Base-by-base conservation (phyloP, 2,113 vertebrate genomes). In the Ceratotherium simum region DNA sequence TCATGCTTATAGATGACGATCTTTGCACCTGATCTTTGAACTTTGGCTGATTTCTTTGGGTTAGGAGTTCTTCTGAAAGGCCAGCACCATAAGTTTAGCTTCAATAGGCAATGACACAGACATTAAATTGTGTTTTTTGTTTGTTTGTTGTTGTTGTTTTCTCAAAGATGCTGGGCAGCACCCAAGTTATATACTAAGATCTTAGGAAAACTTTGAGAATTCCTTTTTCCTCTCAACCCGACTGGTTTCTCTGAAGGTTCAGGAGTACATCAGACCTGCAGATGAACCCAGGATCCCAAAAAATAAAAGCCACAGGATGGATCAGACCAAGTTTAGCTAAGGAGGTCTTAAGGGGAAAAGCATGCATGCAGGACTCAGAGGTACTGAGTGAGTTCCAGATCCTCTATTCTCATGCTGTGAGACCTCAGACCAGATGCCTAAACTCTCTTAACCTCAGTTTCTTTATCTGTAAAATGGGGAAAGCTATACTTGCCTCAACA, bases 381-480 rank as follows among this genome's bases (percentile, higher is more conserved):
- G 42, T 75, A 20, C 36, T 3, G 2, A 51, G 46, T 72, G 54
- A 42, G 29, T 54, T 86, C 75, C 42, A 75, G 39, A 78, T 12
- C 25, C 56, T 54, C 33, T 65, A 1, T 60, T 82, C 36, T 85
- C 31, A n/a, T 1, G 6, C 48, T 69, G 8, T 21, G 62, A 88
- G 72, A 54, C 54, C 81, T 92, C 70, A 88, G 76, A 36, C 23
- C 12, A 78, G 60, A 72, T 73, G 2, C 58, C 58, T 56, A 64
- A 83, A n/a, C 69, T 87, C 65, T 88, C 11, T 62, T 23, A 54
- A 36, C 76, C 76, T 95, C 85, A 91, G 39, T 91, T 95, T 96
- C 82, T 93, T 89, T 86, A 80, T 78, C 91, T 91, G 39, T 46
- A 76, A 96, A 97, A 96, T 75, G 58, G 95, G 64, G 11, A 29